Evolutionary conservation across 2,888 invertebrate species (phyloP).

Genomic region (Noctua fimbriata): DNA sequence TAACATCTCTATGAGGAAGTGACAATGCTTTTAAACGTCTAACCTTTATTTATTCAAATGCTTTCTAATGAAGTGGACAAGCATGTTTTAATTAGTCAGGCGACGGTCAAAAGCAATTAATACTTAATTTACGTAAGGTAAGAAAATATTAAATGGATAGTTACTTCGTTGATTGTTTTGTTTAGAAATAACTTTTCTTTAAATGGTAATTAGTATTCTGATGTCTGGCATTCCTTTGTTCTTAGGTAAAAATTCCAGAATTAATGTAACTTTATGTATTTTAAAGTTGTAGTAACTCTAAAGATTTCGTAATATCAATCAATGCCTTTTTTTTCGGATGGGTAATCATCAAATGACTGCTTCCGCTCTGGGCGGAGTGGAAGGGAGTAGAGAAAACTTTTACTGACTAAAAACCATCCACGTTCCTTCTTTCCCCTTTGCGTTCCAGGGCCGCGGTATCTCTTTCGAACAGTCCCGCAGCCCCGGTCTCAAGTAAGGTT

Average conservation of each 20-base stretch:
- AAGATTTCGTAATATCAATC: constrained; percentile 11
- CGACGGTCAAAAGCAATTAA: constrained; percentile 51
- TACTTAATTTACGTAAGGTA: constrained; percentile 37
- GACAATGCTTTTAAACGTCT: constrained; percentile 35
- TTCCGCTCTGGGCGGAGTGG: too few relatives aligned
- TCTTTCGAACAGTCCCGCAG: too few relatives aligned
- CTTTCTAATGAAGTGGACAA: constrained; percentile 51
- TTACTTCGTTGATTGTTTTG: constrained; percentile 29
- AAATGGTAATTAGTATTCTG: background rate
- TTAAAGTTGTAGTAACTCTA: background rate
- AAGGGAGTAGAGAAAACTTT: too few relatives aligned
- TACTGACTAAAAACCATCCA: too few relatives aligned
- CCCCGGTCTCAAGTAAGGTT: background rate
- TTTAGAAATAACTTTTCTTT: constrained; percentile 11
- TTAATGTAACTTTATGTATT: background rate
- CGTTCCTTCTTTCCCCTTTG: too few relatives aligned
- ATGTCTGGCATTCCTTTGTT: constrained; percentile 15
- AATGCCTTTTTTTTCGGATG: background rate
- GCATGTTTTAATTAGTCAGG: constrained; percentile 49
- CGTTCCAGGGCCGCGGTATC: too few relatives aligned
- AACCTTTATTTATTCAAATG: constrained; percentile 36
- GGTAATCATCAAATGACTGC: too few relatives aligned
- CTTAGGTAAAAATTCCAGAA: background rate
- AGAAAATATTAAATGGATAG: background rate
- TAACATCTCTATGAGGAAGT: constrained; percentile 51